These are phyloP conservation scores for Scaptomyza cyrtandrae DNA, from an alignment of 2,888 invertebrate genomes.

Conservation along the genomic window DNA sequence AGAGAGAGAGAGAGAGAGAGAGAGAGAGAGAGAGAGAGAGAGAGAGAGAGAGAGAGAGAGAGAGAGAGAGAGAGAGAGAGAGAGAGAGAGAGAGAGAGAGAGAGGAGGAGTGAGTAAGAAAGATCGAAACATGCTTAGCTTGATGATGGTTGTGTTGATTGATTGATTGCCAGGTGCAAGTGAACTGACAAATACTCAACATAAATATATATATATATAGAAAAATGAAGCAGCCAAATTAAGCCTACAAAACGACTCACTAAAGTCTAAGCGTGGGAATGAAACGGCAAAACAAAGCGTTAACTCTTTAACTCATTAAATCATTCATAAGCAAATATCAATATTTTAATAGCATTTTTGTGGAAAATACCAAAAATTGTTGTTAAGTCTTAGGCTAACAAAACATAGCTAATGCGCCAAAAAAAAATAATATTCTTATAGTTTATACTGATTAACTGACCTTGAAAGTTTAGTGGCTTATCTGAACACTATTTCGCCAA, in stretches of 20 bases:
- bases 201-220: slow-evolving; percentile 21
- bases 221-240: slow-evolving; percentile 31
- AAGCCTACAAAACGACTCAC: background rate
- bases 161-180: slow-evolving; percentile 60
- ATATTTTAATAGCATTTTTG: background rate
- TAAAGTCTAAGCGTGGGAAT: slow-evolving; percentile 24
- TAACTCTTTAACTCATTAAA: slow-evolving; percentile 7
- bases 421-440: no score
- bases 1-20: background rate
- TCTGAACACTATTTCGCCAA: slow-evolving; percentile 15
- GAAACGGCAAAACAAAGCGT: background rate
- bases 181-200: slow-evolving; percentile 50
- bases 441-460: slow-evolving; percentile 20
- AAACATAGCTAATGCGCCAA: no score
- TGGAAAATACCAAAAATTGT: background rate
- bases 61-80: background rate
- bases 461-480: slow-evolving; percentile 30
- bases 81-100: background rate
- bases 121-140: slow-evolving; percentile 36
- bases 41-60: background rate
- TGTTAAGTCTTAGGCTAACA: background rate
- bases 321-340: slow-evolving; percentile 9
- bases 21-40: background rate
- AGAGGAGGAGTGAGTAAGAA: background rate
- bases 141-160: slow-evolving; percentile 54